Conservation (phyloP, 2,113 vertebrate species). For the Stegastes partitus region DNA sequence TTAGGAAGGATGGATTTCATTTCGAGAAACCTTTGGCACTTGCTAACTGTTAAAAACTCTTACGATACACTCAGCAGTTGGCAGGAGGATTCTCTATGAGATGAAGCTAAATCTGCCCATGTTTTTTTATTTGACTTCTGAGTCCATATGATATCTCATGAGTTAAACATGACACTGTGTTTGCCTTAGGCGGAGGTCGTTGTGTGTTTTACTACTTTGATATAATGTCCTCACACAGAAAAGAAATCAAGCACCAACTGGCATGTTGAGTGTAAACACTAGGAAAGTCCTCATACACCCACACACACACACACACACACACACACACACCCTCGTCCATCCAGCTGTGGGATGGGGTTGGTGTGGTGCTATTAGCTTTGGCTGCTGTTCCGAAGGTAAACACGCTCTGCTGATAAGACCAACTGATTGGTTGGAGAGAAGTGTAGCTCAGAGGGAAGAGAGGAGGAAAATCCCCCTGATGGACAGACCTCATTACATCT, state of each 20-base stretch:
- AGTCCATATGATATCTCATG: not conserved
- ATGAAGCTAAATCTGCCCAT: conserved; percentile 10
- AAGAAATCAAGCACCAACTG: conserved; percentile 42
- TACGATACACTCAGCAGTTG: not conserved
- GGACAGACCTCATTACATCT: conserved; percentile 6
- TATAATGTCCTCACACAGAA: conserved; percentile 9
- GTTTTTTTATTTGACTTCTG: conserved; percentile 29
- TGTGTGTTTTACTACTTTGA: conserved; percentile 46
- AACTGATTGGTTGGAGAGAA: conserved; percentile 39
- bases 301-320: not conserved
- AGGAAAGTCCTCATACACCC: not conserved
- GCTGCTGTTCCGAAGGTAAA: conserved; percentile 66
- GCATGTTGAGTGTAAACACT: conserved; percentile 52
- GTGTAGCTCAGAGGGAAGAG: conserved; percentile 6
- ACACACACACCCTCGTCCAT: conserved; percentile 9
- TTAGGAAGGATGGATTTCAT: not conserved
- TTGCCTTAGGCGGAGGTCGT: conserved; percentile 50
- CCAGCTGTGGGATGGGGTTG: conserved; percentile 28
- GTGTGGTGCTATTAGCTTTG: conserved; percentile 65
- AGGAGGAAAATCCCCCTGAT: conserved; percentile 31
- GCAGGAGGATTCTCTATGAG: conserved; percentile 13
- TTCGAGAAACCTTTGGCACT: not conserved
- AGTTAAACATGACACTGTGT: conserved; percentile 30
- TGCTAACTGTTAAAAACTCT: not conserved
- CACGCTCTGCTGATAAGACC: conserved; percentile 62